Percentiles rank a stretch among this genome's conserved stretches.
Conservation (phyloP, 2,888 invertebrate species). For the Nomada fucata region DNA sequence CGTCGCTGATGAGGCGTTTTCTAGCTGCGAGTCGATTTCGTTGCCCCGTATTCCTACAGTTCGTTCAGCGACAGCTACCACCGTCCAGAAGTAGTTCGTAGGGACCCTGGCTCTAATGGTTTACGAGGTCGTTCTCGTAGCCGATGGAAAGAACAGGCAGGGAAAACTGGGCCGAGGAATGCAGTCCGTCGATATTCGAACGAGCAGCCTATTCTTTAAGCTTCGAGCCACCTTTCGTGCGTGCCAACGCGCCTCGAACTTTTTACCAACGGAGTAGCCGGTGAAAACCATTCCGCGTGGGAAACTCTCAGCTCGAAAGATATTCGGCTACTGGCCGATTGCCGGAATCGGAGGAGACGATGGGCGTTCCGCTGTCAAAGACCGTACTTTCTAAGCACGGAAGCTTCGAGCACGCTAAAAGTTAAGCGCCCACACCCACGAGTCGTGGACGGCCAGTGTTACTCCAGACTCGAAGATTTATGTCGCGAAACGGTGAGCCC, state of each 20-base stretch:
- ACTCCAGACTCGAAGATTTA: slow-evolving; percentile 37
- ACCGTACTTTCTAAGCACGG: slow-evolving; percentile 19
- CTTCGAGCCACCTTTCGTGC: slow-evolving; percentile 15
- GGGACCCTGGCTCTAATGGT: slow-evolving; percentile 28
- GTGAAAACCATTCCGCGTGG: slow-evolving; percentile 8
- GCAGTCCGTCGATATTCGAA: slow-evolving; percentile 55
- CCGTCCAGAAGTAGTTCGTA: slow-evolving; percentile 7
- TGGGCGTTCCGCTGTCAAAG: neutral
- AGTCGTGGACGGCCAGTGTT: slow-evolving; percentile 17
- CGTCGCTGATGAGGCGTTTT: slow-evolving; percentile 8
- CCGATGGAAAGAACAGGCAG: slow-evolving; percentile 22
- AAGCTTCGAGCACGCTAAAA: slow-evolving; percentile 16
- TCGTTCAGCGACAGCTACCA: neutral
- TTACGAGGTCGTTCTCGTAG: slow-evolving; percentile 44
- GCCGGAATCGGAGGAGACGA: neutral
- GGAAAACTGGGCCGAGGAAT: slow-evolving; percentile 57
- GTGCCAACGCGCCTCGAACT: slow-evolving; percentile 14
- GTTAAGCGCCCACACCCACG: slow-evolving; percentile 17
- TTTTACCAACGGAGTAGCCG: neutral
- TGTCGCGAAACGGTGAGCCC: slow-evolving; percentile 31
- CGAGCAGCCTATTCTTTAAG: slow-evolving; percentile 26
- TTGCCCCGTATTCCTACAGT: neutral
- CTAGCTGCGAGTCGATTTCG: neutral
- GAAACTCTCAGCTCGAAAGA: neutral
- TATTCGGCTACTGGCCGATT: neutral